A percentile compares a stretch with the other conserved stretches of the same genome.
These are phyloP conservation scores for Desoria tigrina DNA, from an alignment of 2,888 invertebrate species.

Conservation along the genomic window DNA sequence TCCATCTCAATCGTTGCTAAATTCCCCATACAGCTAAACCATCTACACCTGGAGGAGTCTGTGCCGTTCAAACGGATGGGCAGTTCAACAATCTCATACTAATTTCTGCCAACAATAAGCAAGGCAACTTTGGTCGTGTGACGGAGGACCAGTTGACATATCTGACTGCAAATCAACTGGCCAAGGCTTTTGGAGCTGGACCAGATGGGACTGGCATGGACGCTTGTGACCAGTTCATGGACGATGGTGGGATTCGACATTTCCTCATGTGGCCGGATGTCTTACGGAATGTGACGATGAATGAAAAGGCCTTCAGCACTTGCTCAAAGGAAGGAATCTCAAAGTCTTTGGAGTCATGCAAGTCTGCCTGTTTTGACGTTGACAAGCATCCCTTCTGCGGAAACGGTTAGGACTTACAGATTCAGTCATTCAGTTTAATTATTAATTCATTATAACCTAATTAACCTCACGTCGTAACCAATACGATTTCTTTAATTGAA, in stretches of 20 bases:
- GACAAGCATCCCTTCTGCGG: conserved; percentile 52
- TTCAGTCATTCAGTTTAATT: conserved; percentile 3
- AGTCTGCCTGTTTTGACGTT: conserved; percentile 49
- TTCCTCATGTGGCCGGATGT: conserved; percentile 50
- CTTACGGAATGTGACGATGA: conserved; percentile 35
- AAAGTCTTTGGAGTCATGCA: conserved; percentile 39
- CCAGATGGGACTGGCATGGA: conserved; percentile 41
- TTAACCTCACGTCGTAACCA: not conserved
- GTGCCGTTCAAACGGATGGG: conserved; percentile 30
- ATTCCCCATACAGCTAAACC: no score
- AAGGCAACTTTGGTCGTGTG: conserved; percentile 32
- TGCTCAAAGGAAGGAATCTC: conserved; percentile 42
- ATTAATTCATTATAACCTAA: no score
- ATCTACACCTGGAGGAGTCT: conserved; percentile 21
- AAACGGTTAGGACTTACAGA: conserved; percentile 40
- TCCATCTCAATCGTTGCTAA: no score
- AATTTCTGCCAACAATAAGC: conserved; percentile 45
- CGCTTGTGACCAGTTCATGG: conserved; percentile 46
- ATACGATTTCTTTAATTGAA: conserved; percentile 17
- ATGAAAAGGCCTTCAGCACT: conserved; percentile 43
- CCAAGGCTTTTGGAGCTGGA: conserved; percentile 43
- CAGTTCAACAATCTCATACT: conserved; percentile 46
- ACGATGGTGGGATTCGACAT: conserved; percentile 33
- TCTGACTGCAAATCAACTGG: conserved; percentile 45
- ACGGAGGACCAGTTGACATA: conserved; percentile 40